Base-by-base conservation (phyloP, 2,888 invertebrate species). In the Nasonovia ribisnigri region DNA sequence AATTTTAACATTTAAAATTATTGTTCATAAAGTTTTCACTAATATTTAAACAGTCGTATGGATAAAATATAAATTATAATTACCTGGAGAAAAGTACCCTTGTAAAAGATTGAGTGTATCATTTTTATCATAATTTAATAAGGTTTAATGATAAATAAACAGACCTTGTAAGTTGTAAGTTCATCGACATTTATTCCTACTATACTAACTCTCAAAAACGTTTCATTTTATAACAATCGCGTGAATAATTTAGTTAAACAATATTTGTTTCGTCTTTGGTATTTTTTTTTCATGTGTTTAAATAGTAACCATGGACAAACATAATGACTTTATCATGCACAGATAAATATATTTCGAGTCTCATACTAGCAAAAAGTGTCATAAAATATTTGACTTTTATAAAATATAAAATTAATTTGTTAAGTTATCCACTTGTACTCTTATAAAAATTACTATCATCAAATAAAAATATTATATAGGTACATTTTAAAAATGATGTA, bases 131-230 rank as follows among this genome's bases (percentile, higher is more conserved):
- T 67, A n/a, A 67, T 67, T 67, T 67, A 67, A 67, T 67, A 20
- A 43, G n/a, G 89, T 89, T 57, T 89, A 89, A 89, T n/a, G 89
- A 43, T 89, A 89, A 89, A 89, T 89, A 89, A 89, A 89, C 60
- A 60, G 43, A 89, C 60, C 89, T 89, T 89, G 88, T 60, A 89
- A n/a, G 67, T 36, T 36, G 36, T 36, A 36, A 43, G 57, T 60
- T 89, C 89, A 43, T 42, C 88, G 88, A 89, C 43, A 89, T 57
- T 46, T 89, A 36, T 29, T 67, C 36, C 16, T 29, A 46, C 89
- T 6, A 51, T 54, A 54, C n/a, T n/a, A 48, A 43, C 43, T 89
- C 29, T 89, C 54, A 29, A 29, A 54, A 57, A 57, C 16, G 42
- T 60, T 89, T 16, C 42, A 20, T 42, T 16, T 51, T 43, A 89